These are phyloP conservation scores for Clinocottus analis DNA, from an alignment of 2,113 vertebrate species.

Conservation along the genomic window DNA sequence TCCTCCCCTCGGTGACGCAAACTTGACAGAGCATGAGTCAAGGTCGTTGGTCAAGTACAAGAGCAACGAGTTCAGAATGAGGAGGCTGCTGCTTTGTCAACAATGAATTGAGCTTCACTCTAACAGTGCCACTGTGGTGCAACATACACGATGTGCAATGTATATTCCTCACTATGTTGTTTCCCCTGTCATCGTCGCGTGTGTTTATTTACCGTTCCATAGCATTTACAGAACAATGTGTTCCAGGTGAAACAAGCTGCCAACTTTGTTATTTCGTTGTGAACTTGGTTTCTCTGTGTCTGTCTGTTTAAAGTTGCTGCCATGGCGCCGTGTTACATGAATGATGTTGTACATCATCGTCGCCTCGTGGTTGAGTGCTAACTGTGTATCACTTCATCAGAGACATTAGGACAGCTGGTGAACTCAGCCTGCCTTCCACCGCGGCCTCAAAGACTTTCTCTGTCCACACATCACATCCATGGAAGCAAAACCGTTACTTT, in stretches of 20 bases:
- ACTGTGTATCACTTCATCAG: constrained; percentile 21
- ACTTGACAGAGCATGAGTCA: constrained; percentile 32
- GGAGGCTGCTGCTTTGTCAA: constrained; percentile 40
- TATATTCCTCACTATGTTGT: constrained; percentile 34
- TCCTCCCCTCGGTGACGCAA: constrained; percentile 26
- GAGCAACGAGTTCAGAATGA: constrained; percentile 25
- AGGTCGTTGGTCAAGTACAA: constrained; percentile 15
- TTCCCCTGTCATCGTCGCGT: constrained; percentile 6
- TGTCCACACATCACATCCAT: constrained; percentile 19
- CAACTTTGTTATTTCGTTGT: constrained; percentile 45
- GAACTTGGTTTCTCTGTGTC: constrained; percentile 39
- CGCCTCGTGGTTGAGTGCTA: constrained; percentile 39
- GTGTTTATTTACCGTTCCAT: constrained; percentile 41
- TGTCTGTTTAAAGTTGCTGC: constrained; percentile 16
- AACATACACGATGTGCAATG: constrained; percentile 18
- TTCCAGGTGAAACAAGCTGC: constrained; percentile 55
- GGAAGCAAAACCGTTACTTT: constrained; percentile 38
- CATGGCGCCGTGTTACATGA: constrained; percentile 8
- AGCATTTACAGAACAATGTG: constrained; percentile 33
- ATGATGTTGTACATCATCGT: constrained; percentile 27
- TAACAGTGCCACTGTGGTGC: constrained; percentile 31
- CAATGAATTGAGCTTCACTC: constrained; percentile 17
- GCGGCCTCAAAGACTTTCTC: constrained; percentile 64
- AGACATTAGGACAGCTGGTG: constrained; percentile 37
- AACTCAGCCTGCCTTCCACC: constrained; percentile 60